Percentiles rank a stretch among this genome's conserved stretches.
These are phyloP conservation scores for Rhagophthalmus giganteus DNA, from an alignment of 2,888 invertebrate genomes.

Conservation along the genomic window DNA sequence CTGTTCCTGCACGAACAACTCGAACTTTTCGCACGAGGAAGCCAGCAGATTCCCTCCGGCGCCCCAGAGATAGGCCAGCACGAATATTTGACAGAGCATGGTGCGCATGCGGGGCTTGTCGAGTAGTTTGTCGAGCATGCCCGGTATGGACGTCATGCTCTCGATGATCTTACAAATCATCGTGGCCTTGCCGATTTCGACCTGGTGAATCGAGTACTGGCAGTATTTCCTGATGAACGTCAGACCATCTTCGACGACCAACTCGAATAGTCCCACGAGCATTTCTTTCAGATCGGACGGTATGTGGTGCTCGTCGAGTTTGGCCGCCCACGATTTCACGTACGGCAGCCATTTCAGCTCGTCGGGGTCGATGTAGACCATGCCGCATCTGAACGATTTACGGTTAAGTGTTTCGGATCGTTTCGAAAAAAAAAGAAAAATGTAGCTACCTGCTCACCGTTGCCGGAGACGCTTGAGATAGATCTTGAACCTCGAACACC, in stretches of 20 bases:
- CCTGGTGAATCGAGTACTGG: constrained; percentile 74
- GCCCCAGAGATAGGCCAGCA: constrained; percentile 83
- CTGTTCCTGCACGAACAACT: constrained; percentile 68
- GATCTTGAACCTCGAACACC: constrained; percentile 84
- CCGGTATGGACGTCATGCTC: constrained; percentile 67
- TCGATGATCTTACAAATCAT: constrained; percentile 76
- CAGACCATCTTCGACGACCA: constrained; percentile 69
- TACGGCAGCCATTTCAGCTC: constrained; percentile 82
- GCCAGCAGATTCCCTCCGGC: constrained; percentile 84
- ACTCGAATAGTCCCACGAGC: constrained; percentile 67
- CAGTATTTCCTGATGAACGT: constrained; percentile 70
- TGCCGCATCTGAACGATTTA: constrained; percentile 74
- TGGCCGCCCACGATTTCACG: constrained; percentile 75
- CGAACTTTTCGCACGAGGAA: constrained; percentile 68
- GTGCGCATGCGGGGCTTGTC: constrained; percentile 66
- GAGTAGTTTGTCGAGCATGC: constrained; percentile 51
- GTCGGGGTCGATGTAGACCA: constrained; percentile 88
- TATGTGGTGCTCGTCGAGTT: constrained; percentile 58
- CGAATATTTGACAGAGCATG: constrained; percentile 75
- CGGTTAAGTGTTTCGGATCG: too few species aligned
- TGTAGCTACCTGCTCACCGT: constrained; percentile 68
- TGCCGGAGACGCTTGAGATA: constrained; percentile 88
- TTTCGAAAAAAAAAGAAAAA: constrained; percentile 1
- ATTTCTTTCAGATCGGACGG: constrained; percentile 65
- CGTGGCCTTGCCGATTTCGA: constrained; percentile 79